Conservation (phyloP, 2,888 invertebrate species). For the Autographa pulchrina region DNA sequence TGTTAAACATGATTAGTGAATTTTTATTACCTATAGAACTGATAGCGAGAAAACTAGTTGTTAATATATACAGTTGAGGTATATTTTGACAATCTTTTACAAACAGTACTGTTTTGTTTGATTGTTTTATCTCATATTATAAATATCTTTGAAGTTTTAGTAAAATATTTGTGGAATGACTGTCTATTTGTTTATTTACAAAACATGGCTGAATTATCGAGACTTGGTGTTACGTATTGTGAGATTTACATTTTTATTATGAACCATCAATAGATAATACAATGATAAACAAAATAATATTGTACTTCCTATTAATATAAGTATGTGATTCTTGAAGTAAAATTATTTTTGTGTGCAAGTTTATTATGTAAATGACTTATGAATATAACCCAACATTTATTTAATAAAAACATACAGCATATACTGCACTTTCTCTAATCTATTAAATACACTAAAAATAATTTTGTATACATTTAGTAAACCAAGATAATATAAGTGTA, state of each 20-base stretch:
- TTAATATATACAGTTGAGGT: conserved; percentile 1
- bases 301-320: not conserved
- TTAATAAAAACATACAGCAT: not conserved
- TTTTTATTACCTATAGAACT: conserved; percentile 43
- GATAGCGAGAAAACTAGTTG: conserved; percentile 32
- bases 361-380: too few relatives aligned
- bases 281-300: not conserved
- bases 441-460: not conserved
- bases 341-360: too few relatives aligned
- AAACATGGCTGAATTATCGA: not conserved
- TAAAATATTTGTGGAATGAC: not conserved
- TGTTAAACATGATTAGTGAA: conserved; percentile 27
- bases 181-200: not conserved
- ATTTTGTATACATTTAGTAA: too few relatives aligned
- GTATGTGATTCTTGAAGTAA: not conserved
- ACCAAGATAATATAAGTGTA: not conserved
- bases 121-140: conserved; percentile 7
- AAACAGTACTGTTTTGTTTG: conserved; percentile 7
- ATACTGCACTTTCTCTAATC: not conserved
- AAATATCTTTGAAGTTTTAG: not conserved
- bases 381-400: not conserved
- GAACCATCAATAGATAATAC: not conserved
- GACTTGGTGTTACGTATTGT: not conserved
- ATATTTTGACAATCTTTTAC: not conserved
- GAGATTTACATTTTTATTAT: not conserved